These are phyloP conservation scores for Drosophila lacteicornis DNA, from an alignment of 1,140 invertebrate species.

Conservation along the genomic window DNA sequence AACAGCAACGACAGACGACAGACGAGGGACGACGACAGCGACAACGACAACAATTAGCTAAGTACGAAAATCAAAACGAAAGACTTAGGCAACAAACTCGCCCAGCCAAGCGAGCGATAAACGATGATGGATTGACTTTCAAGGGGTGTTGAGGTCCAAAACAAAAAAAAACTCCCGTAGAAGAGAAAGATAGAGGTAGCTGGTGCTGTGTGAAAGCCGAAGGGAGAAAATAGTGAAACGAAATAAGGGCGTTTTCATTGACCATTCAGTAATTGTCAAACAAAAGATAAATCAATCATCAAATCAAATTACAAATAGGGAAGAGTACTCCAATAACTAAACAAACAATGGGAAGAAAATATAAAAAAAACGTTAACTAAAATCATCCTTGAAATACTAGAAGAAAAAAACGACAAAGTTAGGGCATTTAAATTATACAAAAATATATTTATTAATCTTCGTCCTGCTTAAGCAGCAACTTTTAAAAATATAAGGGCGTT, in stretches of 20 bases:
- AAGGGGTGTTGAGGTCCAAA: slow-evolving; percentile 18
- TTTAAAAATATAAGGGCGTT: background rate
- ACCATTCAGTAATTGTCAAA: slow-evolving; percentile 41
- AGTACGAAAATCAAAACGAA: slow-evolving; percentile 78
- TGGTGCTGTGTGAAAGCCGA: slow-evolving; percentile 10
- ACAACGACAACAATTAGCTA: slow-evolving; percentile 78
- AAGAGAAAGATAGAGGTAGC: slow-evolving; percentile 2
- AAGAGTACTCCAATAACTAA: background rate
- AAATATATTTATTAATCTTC: background rate
- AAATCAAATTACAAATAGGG: background rate
- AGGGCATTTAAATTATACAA: background rate
- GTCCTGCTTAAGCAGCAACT: background rate
- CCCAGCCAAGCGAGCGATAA: slow-evolving; percentile 39
- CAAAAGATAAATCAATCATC: slow-evolving; percentile 41
- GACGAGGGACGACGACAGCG: slow-evolving; percentile 23
- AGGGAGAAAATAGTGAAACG: slow-evolving; percentile 13
- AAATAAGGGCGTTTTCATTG: slow-evolving; percentile 48
- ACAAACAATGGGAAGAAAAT: too few species aligned
- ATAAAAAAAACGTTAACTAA: too few species aligned
- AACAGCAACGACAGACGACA: slow-evolving; percentile 22
- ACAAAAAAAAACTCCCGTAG: slow-evolving; percentile 19
- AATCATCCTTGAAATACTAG: too few species aligned
- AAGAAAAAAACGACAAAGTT: background rate
- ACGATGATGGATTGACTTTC: slow-evolving; percentile 65
- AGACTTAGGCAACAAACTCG: slow-evolving; percentile 78